phyloP scores from a whole-genome alignment of 2,113 vertebrate genomes.

The Oophaga pumilio region DNA sequence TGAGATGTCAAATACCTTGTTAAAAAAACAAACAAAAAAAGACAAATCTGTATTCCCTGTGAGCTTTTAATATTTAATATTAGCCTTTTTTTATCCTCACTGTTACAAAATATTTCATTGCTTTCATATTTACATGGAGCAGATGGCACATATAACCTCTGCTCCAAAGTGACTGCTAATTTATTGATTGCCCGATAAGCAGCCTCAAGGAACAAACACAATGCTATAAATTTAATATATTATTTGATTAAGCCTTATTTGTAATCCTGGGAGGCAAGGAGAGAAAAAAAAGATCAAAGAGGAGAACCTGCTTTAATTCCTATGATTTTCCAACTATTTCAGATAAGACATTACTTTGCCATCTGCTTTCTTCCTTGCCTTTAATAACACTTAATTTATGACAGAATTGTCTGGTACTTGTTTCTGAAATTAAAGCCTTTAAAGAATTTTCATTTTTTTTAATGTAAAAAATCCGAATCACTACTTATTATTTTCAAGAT shows the following conservation, averaged over 20 bases:
- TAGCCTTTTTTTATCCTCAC: background rate
- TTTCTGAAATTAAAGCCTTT: background rate
- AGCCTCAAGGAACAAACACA: conserved; percentile 23
- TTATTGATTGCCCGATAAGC: conserved; percentile 39
- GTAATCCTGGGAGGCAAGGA: conserved; percentile 29
- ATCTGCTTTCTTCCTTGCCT: conserved; percentile 2
- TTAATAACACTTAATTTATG: conserved; percentile 13
- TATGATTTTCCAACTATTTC: background rate
- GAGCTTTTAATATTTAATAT: background rate
- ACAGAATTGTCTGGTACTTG: background rate
- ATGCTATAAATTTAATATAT: conserved; percentile 36
- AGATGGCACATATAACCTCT: conserved; percentile 36
- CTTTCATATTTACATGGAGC: conserved; percentile 35
- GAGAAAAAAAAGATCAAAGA: conserved; percentile 25
- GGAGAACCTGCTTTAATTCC: background rate
- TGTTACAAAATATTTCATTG: conserved; percentile 2
- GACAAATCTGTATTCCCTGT: background rate
- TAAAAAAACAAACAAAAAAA: too few relatives aligned
- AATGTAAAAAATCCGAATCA: background rate
- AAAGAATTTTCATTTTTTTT: background rate
- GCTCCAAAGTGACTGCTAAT: conserved; percentile 23
- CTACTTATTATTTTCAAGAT: background rate
- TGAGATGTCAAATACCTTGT: background rate
- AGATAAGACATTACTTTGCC: conserved; percentile 26
- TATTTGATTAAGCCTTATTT: conserved; percentile 45